Percentiles rank a stretch among this genome's conserved stretches.
These are phyloP conservation scores for Engystomops pustulosus DNA, from an alignment of 2,113 vertebrate species.

Conservation along the genomic window DNA sequence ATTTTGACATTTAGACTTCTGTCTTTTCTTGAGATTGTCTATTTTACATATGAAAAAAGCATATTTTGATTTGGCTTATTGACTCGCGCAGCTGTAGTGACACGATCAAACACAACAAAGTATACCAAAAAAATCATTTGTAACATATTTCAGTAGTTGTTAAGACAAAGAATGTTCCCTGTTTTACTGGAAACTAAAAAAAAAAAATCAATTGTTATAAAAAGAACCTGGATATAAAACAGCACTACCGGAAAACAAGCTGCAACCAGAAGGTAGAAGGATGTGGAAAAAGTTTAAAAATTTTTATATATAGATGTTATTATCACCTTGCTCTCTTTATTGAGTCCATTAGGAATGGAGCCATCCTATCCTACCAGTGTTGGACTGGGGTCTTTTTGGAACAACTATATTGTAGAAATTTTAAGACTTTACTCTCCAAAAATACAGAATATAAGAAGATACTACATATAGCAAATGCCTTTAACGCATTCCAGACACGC, in stretches of 20 bases:
- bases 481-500: too few species aligned
- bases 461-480: too few species aligned
- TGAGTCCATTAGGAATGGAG: too few species aligned
- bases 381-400: not conserved
- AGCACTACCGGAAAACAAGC: not conserved
- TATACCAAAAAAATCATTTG: constrained; percentile 33
- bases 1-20: constrained; percentile 56
- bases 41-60: constrained; percentile 56
- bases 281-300: too few species aligned
- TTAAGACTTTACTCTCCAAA: too few species aligned
- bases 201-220: constrained; percentile 6
- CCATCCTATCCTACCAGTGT: not conserved
- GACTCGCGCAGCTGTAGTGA: constrained; percentile 41
- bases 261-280: too few species aligned
- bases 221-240: not conserved
- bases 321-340: too few species aligned
- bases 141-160: constrained; percentile 5
- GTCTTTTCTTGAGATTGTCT: constrained; percentile 50
- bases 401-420: too few species aligned
- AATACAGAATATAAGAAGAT: too few species aligned
- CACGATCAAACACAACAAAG: constrained; percentile 25
- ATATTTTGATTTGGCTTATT: constrained; percentile 54
- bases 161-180: not conserved
- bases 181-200: not conserved
- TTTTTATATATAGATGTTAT: too few species aligned